Evolutionary conservation across 2,797 vertebrate species (phyloP).

Genomic region (Paedocypris micromegethes): DNA sequence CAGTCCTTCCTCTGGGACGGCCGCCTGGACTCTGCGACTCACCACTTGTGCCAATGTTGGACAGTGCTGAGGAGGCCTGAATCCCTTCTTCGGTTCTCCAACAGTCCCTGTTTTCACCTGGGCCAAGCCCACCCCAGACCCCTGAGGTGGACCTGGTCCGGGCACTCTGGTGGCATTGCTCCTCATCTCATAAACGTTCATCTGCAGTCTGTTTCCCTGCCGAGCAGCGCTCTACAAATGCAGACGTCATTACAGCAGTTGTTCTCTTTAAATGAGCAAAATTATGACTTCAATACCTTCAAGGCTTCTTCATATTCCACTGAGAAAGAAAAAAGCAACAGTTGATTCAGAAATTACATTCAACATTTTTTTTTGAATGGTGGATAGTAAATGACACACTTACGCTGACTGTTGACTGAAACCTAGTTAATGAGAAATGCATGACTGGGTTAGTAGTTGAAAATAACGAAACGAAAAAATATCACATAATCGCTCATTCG

Average conservation of each 20-base stretch:
- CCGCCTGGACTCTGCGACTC: slow-evolving; percentile 70
- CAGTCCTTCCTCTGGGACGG: slow-evolving; percentile 66
- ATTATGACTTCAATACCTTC: slow-evolving; percentile 69
- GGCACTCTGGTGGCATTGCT: slow-evolving; percentile 53
- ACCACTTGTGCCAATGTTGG: slow-evolving; percentile 70
- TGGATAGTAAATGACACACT: slow-evolving; percentile 40
- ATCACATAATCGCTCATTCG: neutral
- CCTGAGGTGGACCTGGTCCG: slow-evolving; percentile 49
- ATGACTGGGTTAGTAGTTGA: neutral
- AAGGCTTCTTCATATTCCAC: slow-evolving; percentile 92
- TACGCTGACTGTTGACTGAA: slow-evolving; percentile 88
- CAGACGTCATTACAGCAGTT: neutral
- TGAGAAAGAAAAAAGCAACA: slow-evolving; percentile 54
- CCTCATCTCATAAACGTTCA: slow-evolving; percentile 81
- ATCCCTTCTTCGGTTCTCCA: slow-evolving; percentile 65
- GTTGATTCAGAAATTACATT: neutral
- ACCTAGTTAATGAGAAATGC: slow-evolving; percentile 65
- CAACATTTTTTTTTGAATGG: neutral
- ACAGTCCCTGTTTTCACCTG: slow-evolving; percentile 54
- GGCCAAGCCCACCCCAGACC: slow-evolving; percentile 25
- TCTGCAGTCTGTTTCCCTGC: slow-evolving; percentile 83
- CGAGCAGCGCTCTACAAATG: slow-evolving; percentile 76
- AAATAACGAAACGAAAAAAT: neutral
- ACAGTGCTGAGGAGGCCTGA: slow-evolving; percentile 72
- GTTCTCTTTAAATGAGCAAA: too few relatives aligned